phyloP scores from a whole-genome alignment of 2,797 vertebrate species.

The Antennarius maculatus region DNA sequence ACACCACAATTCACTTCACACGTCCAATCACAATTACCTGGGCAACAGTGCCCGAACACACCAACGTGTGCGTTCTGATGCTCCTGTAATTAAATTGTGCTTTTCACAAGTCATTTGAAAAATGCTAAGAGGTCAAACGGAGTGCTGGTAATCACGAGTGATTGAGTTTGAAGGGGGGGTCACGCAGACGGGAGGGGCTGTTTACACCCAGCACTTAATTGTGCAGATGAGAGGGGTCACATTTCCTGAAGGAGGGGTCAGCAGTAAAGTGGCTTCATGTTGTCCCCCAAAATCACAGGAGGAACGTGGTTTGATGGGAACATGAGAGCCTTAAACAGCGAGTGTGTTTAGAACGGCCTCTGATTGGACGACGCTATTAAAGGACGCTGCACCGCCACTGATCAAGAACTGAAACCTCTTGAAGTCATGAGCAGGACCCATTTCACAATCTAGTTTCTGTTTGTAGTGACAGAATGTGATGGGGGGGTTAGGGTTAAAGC shows the following conservation, averaged over 20 bases:
- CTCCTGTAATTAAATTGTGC: constrained; percentile 79
- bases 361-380: too few relatives aligned
- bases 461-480: too few relatives aligned
- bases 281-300: constrained; percentile 18
- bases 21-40: constrained; percentile 71
- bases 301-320: too few relatives aligned
- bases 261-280: constrained; percentile 56
- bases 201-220: constrained; percentile 60
- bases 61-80: constrained; percentile 71
- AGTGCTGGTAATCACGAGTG: constrained; percentile 62
- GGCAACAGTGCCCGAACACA: constrained; percentile 65
- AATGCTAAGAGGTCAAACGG: constrained; percentile 68
- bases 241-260: constrained; percentile 59
- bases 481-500: too few relatives aligned
- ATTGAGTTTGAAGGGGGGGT: constrained; percentile 71
- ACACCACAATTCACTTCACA: constrained; percentile 78
- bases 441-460: too few relatives aligned
- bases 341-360: too few relatives aligned
- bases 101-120: constrained; percentile 79
- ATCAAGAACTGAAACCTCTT: neutral
- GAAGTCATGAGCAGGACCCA: too few relatives aligned
- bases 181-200: constrained; percentile 45
- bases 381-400: neutral
- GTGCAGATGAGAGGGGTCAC: constrained; percentile 54
- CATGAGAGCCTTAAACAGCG: too few relatives aligned